phyloP scores from a whole-genome alignment of 2,888 invertebrate genomes.

The Pseudoips prasinana region DNA sequence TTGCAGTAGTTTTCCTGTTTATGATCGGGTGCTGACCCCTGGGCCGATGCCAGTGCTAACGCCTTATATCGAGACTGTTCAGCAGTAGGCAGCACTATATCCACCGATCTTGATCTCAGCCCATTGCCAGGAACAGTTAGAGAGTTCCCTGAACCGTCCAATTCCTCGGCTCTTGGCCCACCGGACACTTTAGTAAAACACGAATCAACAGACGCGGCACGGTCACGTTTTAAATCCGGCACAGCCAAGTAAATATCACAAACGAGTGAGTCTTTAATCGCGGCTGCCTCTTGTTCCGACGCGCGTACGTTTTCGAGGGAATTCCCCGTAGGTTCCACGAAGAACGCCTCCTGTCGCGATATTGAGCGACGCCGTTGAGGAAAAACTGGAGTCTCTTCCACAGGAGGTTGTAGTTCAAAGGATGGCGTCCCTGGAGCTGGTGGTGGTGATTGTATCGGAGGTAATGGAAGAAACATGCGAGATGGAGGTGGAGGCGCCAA shows the following conservation, averaged over 20 bases:
- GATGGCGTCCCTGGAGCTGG: slow-evolving; percentile 80
- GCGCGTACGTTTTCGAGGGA: slow-evolving; percentile 87
- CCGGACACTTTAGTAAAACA: slow-evolving; percentile 91
- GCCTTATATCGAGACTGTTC: slow-evolving; percentile 93
- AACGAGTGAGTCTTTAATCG: slow-evolving; percentile 72
- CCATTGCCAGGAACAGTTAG: slow-evolving; percentile 88
- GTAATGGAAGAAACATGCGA: slow-evolving; percentile 52
- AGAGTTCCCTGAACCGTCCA: slow-evolving; percentile 83
- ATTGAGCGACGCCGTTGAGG: slow-evolving; percentile 87
- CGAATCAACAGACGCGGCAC: slow-evolving; percentile 94
- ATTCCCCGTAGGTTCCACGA: slow-evolving; percentile 87
- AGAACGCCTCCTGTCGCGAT: slow-evolving; percentile 91
- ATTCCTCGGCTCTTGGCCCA: slow-evolving; percentile 86
- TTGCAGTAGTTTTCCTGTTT: slow-evolving; percentile 12
- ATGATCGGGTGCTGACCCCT: slow-evolving; percentile 47
- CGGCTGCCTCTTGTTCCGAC: slow-evolving; percentile 64
- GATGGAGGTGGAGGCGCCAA: slow-evolving; percentile 83
- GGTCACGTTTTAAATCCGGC: slow-evolving; percentile 91
- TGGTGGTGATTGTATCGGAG: slow-evolving; percentile 70
- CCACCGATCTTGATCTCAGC: slow-evolving; percentile 91
- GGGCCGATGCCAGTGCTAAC: slow-evolving; percentile 85
- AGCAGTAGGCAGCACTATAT: slow-evolving; percentile 93
- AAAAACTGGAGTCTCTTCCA: slow-evolving; percentile 64
- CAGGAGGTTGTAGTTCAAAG: slow-evolving; percentile 81
- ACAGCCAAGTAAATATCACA: slow-evolving; percentile 90